Conservation (phyloP, 2,113 vertebrate species). For the Butorides virescens region DNA sequence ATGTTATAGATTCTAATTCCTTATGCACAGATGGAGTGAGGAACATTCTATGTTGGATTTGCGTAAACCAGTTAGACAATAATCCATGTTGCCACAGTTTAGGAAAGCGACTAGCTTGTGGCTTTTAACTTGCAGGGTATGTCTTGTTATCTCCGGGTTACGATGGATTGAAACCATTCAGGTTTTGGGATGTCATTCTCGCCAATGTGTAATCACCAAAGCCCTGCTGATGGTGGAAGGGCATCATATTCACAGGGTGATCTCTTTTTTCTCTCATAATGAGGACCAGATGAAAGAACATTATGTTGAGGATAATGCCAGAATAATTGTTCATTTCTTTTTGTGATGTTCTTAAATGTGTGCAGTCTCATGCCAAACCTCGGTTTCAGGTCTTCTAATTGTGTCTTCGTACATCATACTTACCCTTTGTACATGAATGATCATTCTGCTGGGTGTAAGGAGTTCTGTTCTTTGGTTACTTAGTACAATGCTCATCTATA, state of each 20-base stretch:
- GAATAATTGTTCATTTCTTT: background rate
- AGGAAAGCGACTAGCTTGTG: background rate
- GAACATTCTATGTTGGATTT: background rate
- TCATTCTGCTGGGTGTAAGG: background rate
- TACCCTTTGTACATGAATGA: background rate
- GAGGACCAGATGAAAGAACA: background rate
- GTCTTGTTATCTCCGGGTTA: rapidly evolving
- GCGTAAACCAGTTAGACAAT: background rate
- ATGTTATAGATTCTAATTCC: background rate
- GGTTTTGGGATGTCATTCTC: background rate
- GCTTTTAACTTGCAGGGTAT: background rate
- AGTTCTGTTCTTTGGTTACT: background rate
- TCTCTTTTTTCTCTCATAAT: background rate
- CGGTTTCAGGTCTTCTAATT: background rate
- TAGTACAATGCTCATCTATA: background rate
- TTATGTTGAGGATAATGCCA: background rate
- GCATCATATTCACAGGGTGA: background rate
- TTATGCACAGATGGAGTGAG: background rate
- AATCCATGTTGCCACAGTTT: background rate
- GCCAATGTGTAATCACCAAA: background rate
- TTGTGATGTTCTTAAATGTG: background rate
- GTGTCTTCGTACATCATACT: background rate
- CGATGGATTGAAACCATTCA: background rate
- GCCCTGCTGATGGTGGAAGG: background rate
- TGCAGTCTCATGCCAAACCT: background rate